Evolutionary conservation across 2,797 vertebrate genomes (phyloP), one percentile per base, ranked within the genome.

Genomic region (Clarias fuscus): DNA sequence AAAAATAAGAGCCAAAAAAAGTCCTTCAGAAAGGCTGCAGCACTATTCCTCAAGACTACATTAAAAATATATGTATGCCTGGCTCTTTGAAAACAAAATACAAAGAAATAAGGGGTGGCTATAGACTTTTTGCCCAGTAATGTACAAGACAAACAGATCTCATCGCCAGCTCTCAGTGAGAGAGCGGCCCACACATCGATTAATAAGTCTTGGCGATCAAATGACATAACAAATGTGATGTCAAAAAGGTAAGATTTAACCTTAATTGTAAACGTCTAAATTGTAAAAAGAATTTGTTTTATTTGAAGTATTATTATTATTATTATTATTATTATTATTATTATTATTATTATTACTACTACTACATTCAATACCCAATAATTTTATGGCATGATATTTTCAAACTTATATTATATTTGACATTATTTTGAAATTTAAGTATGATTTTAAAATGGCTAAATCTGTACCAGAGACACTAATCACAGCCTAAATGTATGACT

Each of bases 271-370:
- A 61, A 58, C 11, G 13, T 33, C 30, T 78, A 24, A 22, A 61
- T 61, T 20, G 8, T 76, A 76, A 76, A 56, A 56, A 30, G 2
- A 27, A 27, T 56, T 58, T 33, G 75, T n/a, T n/a, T n/a, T n/a
- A n/a, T n/a, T n/a, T n/a, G n/a, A n/a, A n/a, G n/a, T n/a, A n/a
- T 30, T 30, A 30, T 30, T 30, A 30, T 30, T 30, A 30, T 30
- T 17, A 53, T 73, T 24, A 73, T 53, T 40, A 40, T 73, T 48
- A 48, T 40, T 37, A 71, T 58, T 30, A 58, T 22, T 91, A 88
- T 89, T 86, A 33, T 91, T 86, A 91, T 86, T 67, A 11, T 33
- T 48, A 81, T 43, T 11, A 43, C 58, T n/a, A 20, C 40, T 27
- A 56, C 7, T 24, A 33, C 53, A 56, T 24, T 20, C 22, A 62